A percentile compares a stretch with the other conserved stretches of the same genome.
phyloP scores from a whole-genome alignment of 2,797 vertebrate species.

The Poecile montanus region DNA sequence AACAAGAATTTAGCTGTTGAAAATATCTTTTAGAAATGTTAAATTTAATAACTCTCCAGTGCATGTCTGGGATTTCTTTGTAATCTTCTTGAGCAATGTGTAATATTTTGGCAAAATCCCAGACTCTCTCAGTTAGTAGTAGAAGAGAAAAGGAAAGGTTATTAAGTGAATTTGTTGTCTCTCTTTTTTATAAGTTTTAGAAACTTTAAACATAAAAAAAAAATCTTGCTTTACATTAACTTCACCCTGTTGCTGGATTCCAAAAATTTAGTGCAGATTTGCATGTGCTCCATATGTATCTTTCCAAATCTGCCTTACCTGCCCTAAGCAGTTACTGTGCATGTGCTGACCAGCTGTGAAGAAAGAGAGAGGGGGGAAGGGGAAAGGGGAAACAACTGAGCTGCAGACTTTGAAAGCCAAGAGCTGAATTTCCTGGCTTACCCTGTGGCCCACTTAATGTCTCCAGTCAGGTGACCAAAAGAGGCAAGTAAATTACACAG shows the following conservation, averaged over 20 bases:
- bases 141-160: slow-evolving; percentile 57
- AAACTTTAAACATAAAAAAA: slow-evolving; percentile 53
- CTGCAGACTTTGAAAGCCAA: slow-evolving; percentile 49
- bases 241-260: slow-evolving; percentile 55
- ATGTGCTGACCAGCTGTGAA: slow-evolving; percentile 69
- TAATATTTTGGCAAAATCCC: slow-evolving; percentile 69
- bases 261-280: slow-evolving; percentile 49
- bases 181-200: slow-evolving; percentile 62
- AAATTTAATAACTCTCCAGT: slow-evolving; percentile 65
- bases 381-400: slow-evolving; percentile 47
- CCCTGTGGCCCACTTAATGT: slow-evolving; percentile 59
- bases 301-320: slow-evolving; percentile 52
- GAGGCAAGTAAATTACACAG: slow-evolving; percentile 59
- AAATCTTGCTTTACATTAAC: slow-evolving; percentile 65
- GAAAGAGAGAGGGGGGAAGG: slow-evolving; percentile 5
- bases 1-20: slow-evolving; percentile 58
- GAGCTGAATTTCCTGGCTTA: slow-evolving; percentile 64
- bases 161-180: slow-evolving; percentile 65
- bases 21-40: slow-evolving; percentile 72
- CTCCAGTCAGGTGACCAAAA: slow-evolving; percentile 58
- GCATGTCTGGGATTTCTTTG: slow-evolving; percentile 69
- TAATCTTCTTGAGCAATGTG: slow-evolving; percentile 70
- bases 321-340: slow-evolving; percentile 37
- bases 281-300: slow-evolving; percentile 35
- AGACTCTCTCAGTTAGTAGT: slow-evolving; percentile 52